A percentile compares a stretch with the other conserved stretches of the same genome.
These are phyloP conservation scores for Dryobotodes eremita DNA, from an alignment of 2,888 invertebrate genomes.

Conservation along the genomic window DNA sequence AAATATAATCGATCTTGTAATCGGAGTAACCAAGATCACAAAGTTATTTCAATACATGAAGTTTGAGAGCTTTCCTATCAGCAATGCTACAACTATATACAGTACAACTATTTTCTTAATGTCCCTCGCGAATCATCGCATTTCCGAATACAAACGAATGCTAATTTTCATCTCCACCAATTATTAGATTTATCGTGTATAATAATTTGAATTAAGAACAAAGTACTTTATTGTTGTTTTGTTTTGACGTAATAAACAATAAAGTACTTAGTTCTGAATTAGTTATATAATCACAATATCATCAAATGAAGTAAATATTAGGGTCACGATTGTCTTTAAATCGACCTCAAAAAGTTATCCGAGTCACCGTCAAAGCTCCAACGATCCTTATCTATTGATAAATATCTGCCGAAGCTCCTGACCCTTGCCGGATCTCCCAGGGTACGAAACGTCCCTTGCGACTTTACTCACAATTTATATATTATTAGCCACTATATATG, in stretches of 20 bases:
- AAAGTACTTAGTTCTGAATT: too few relatives aligned
- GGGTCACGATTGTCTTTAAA: slow-evolving; percentile 55
- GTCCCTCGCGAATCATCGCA: too few relatives aligned
- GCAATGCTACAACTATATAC: background rate
- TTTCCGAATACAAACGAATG: too few relatives aligned
- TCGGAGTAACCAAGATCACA: background rate
- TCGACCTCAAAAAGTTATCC: slow-evolving; percentile 33
- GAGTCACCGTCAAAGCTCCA: slow-evolving; percentile 43
- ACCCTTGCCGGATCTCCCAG: slow-evolving; percentile 39
- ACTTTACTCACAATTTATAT: slow-evolving; percentile 43
- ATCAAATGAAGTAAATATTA: slow-evolving; percentile 28
- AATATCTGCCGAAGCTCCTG: slow-evolving; percentile 22
- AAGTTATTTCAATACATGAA: background rate
- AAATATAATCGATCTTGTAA: background rate
- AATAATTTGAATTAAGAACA: too few relatives aligned
- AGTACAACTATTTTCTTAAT: too few relatives aligned
- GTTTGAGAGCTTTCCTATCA: background rate
- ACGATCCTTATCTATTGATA: slow-evolving; percentile 51
- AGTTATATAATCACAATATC: too few relatives aligned
- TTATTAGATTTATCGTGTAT: too few relatives aligned
- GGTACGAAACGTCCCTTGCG: slow-evolving; percentile 19
- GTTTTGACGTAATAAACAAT: too few relatives aligned
- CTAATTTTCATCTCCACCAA: too few relatives aligned
- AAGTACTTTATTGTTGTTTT: too few relatives aligned
- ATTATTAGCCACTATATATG: slow-evolving; percentile 24